Evolutionary conservation across 2,888 invertebrate genomes (phyloP), one percentile per base, ranked within the genome.

Genomic region (Amiota mariae): DNA sequence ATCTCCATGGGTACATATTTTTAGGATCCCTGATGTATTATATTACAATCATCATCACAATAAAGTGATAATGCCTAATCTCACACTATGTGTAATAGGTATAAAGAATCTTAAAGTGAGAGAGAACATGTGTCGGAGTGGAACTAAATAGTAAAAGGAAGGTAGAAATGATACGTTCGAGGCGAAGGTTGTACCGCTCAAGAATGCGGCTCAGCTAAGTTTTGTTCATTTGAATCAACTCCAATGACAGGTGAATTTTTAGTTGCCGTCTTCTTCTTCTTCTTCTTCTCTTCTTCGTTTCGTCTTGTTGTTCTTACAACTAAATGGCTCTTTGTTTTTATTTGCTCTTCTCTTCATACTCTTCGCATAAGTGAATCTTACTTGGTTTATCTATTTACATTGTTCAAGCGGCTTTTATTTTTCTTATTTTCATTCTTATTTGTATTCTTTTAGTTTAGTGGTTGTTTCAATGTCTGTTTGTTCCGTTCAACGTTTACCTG

Each of bases 241-340:
- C 49, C 48, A 66, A 66, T 66, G 66, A 66, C 66, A 66, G 66
- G 66, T 66, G 66, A 66, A 66, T 66, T 66, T 66, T 66, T 24
- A 59, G 59, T 59, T 59, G 10, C 59, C 59, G 6, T 2, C 6
- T 36, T 6, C 36, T 36, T 36, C 36, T 36, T 36, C 36, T 36
- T 36, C 6, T 36, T 36, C 3, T 1, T 1, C 3, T 2, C 24
- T 3, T 24, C 3, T 3, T 24, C 3, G 3, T 24, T 24, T 3
- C 3, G 1, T 3, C n/a, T n/a, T n/a, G n/a, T 24, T 24, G 3
- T 36, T 36, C 36, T 6, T 36, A 59, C 59, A 66, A 66, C 59
- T 59, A n/a, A 18, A 20, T 18, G 59, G 20, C 18, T 18, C 59
- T 59, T 13, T 66, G 12, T 15, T 24, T 59, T 13, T 59, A 18